Conservation (phyloP, 2,113 vertebrate species). For the Pandion haliaetus region DNA sequence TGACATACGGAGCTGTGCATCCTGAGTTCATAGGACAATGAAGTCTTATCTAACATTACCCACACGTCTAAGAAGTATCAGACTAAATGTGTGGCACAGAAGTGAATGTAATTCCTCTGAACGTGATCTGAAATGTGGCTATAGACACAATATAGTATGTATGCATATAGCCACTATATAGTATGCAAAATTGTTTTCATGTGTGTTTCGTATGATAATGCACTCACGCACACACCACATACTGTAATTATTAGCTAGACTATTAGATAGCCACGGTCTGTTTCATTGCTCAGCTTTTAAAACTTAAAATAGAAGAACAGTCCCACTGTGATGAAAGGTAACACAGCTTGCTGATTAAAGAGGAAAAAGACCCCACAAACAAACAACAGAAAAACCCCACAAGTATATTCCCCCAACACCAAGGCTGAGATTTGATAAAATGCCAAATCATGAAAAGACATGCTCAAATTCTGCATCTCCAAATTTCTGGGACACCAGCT, state of each 20-base stretch:
- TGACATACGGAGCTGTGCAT: background rate
- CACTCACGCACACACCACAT: background rate
- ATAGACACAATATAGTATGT: background rate
- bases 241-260: background rate
- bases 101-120: background rate
- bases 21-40: background rate
- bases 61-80: background rate
- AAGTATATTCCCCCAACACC: background rate
- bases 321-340: background rate
- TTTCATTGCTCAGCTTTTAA: background rate
- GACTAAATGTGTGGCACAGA: background rate
- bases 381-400: background rate
- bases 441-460: background rate
- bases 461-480: background rate
- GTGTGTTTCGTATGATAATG: background rate
- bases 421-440: background rate
- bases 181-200: background rate
- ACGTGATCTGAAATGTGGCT: background rate
- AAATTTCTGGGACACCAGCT: background rate
- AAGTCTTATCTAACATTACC: background rate
- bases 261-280: background rate
- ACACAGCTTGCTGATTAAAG: background rate
- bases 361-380: background rate
- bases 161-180: background rate
- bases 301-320: background rate